Evolutionary conservation across 2,888 invertebrate genomes (phyloP), one percentile per base, ranked within the genome.

Genomic region (Macaria notata): DNA sequence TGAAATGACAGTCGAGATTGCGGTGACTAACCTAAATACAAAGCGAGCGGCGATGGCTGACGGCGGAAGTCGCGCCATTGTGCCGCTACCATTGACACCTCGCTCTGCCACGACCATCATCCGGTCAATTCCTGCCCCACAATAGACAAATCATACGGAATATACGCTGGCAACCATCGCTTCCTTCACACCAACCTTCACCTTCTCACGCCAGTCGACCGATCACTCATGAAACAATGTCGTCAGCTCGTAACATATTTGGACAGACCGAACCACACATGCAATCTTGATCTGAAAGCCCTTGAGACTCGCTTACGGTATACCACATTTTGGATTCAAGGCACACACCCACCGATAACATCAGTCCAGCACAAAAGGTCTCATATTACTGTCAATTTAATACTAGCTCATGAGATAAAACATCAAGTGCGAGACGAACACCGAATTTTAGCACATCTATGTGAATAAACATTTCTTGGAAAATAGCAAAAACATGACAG

Each of bases 21-120:
- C 86, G 88, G 89, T 89, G 89, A 88, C 83, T 89, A 90, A 89
- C 90, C 89, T 85, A 89, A 87, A 90, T 89, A 88, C 89, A 89
- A 90, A 89, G 85, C 83, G 79, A 75, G 74, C 63, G 71, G 73
- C 80, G 77, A 77, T 80, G 81, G 75, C 74, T 73, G 69, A 72
- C 75, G 74, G 79, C 90, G 90, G 90, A 90, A 88, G 81, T 80
- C 70, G 75, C 78, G 81, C 90, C 79, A 90, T 90, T 89, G 90
- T 90, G 81, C 83, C 71, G 84, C 88, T 88, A 89, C 88, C 88
- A 87, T 90, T 89, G 89, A 89, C 90, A 91, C 90, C 87, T 90
- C 83, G 77, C 73, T 80, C 75, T 73, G 73, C 50, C 46, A 50
- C 48, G 59, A 44, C 54, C 78, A 84, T 82, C 89, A 85, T 86